Percentiles rank a stretch among this genome's conserved stretches.
Evolutionary conservation across 2,888 invertebrate genomes (phyloP).

Genomic region (Xylota segnis): DNA sequence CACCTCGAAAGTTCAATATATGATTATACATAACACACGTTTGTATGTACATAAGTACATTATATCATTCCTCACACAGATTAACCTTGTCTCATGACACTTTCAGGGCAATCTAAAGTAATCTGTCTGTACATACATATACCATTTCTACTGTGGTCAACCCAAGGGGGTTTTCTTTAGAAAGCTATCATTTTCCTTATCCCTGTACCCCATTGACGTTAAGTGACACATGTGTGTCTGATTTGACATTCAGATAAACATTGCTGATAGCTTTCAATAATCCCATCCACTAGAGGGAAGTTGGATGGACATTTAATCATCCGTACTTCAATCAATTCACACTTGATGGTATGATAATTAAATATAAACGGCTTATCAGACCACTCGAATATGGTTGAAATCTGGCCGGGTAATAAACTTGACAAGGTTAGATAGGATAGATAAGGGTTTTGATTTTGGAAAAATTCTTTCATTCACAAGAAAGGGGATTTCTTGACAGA

Average conservation of each 20-base stretch:
- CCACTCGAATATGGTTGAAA: conserved; percentile 10
- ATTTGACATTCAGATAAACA: conserved; percentile 23
- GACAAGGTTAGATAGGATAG: conserved; percentile 22
- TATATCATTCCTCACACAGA: conserved; percentile 5
- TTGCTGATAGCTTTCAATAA: conserved; percentile 15
- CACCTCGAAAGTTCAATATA: conserved; percentile 14
- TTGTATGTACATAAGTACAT: not conserved
- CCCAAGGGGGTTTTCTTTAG: not conserved
- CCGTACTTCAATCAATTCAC: conserved; percentile 16
- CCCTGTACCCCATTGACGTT: conserved; percentile 12
- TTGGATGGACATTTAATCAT: conserved; percentile 12
- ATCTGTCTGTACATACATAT: not conserved
- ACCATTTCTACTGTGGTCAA: not conserved
- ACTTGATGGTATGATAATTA: conserved; percentile 16
- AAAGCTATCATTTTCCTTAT: conserved; percentile 11
- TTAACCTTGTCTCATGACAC: conserved; percentile 24
- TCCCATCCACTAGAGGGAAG: not conserved
- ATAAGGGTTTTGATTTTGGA: not conserved
- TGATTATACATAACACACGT: not conserved
- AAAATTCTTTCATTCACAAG: not conserved
- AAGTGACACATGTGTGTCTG: conserved; percentile 38
- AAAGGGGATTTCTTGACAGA: not conserved
- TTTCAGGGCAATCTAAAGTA: conserved; percentile 33
- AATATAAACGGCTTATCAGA: conserved; percentile 12
- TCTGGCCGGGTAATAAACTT: not conserved